These are phyloP conservation scores for Clarias fuscus DNA, from an alignment of 2,797 vertebrate genomes.

Conservation along the genomic window DNA sequence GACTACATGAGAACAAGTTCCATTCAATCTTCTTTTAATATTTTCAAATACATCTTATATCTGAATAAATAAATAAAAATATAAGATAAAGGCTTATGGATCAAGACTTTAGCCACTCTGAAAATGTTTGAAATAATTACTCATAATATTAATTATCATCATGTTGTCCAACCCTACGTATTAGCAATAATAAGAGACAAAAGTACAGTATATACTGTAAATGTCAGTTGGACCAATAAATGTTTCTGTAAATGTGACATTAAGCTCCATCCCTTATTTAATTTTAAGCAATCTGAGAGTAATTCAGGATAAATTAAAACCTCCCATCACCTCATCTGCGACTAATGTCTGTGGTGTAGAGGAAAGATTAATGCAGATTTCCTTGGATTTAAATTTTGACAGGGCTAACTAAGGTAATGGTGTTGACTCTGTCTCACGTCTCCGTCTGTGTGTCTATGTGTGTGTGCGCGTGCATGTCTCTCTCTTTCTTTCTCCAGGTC, in stretches of 20 bases:
- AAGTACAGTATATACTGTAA: not conserved
- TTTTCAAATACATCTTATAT: too few species aligned
- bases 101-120: too few species aligned
- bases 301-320: not conserved
- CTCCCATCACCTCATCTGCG: not conserved
- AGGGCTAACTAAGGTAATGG: not conserved
- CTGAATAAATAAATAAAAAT: too few species aligned
- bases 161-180: not conserved
- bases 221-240: not conserved
- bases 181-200: not conserved
- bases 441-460: not conserved
- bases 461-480: not conserved
- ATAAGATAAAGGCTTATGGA: too few species aligned
- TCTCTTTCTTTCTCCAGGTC: not conserved
- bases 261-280: not conserved
- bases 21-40: too few species aligned
- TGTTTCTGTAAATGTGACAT: not conserved
- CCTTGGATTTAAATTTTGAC: not conserved
- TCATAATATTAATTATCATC: not conserved
- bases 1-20: too few species aligned
- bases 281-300: not conserved
- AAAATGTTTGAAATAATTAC: not conserved
- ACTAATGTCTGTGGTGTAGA: not conserved
- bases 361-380: not conserved
- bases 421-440: not conserved